A percentile compares a stretch with the other conserved stretches of the same genome.
These are phyloP conservation scores for Aphrocallistes beatrix DNA, from an alignment of 37 sponge, comb jelly and placozoan species.

Conservation along the genomic window DNA sequence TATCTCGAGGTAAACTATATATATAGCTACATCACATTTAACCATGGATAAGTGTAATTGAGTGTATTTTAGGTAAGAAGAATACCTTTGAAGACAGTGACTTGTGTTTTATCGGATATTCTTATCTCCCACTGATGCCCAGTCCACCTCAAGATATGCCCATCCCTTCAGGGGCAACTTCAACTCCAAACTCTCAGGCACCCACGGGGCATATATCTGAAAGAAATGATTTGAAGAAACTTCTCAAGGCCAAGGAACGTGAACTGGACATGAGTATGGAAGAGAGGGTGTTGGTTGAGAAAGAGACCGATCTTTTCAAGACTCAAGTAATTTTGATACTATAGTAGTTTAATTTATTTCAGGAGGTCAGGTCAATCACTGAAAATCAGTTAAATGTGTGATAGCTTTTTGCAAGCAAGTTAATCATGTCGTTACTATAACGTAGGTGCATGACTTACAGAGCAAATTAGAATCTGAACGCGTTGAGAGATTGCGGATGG, in stretches of 20 bases:
- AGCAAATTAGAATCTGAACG: constrained; percentile 53
- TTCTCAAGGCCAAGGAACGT: not conserved
- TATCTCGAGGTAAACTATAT: not conserved
- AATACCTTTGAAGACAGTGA: not conserved
- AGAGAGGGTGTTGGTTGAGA: not conserved
- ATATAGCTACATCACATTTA: too few relatives aligned
- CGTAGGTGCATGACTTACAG: constrained; percentile 41
- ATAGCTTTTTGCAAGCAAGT: not conserved
- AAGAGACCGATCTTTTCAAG: not conserved
- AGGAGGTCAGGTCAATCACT: not conserved
- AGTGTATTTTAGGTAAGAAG: not conserved
- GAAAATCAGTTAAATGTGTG: not conserved
- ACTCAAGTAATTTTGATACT: not conserved
- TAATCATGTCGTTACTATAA: not conserved
- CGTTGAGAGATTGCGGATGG: constrained; percentile 28
- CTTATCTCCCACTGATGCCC: not conserved
- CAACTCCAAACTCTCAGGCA: too few relatives aligned
- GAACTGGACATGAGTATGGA: constrained; percentile 9
- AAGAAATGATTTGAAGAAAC: not conserved
- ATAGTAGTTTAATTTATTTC: not conserved
- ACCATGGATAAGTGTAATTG: too few relatives aligned
- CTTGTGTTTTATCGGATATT: not conserved
- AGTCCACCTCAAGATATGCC: not conserved
- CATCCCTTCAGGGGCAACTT: too few relatives aligned
- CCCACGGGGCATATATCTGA: too few relatives aligned